Evolutionary conservation across 2,113 vertebrate species (phyloP).

Genomic region (Thinocorus orbignyianus): DNA sequence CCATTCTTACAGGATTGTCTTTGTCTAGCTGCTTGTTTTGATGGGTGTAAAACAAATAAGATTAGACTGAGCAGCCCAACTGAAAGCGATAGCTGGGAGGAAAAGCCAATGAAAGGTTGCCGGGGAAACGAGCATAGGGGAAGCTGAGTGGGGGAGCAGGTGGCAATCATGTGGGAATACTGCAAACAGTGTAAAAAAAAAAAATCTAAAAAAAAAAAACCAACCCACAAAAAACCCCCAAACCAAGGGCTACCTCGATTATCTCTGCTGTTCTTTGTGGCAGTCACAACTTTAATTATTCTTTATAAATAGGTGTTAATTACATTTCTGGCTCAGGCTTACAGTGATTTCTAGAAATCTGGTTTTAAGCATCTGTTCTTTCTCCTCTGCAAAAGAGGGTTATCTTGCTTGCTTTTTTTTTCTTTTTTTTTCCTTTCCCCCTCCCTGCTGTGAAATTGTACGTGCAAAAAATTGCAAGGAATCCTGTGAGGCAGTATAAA

Average conservation of each 20-base stretch:
- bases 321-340: slow-evolving; percentile 82
- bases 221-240: not conserved
- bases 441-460: slow-evolving; percentile 76
- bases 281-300: slow-evolving; percentile 87
- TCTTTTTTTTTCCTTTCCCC: not conserved
- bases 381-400: slow-evolving; percentile 66
- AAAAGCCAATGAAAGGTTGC: slow-evolving; percentile 90
- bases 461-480: slow-evolving; percentile 75
- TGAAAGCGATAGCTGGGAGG: slow-evolving; percentile 89
- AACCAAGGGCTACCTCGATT: slow-evolving; percentile 76
- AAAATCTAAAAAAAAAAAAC: slow-evolving; percentile 29
- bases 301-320: slow-evolving; percentile 87
- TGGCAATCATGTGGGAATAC: slow-evolving; percentile 88
- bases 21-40: slow-evolving; percentile 88
- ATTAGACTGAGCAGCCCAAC: slow-evolving; percentile 88
- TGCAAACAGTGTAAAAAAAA: slow-evolving; percentile 79
- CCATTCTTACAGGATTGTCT: slow-evolving; percentile 85
- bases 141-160: slow-evolving; percentile 87
- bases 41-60: slow-evolving; percentile 91
- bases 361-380: slow-evolving; percentile 83
- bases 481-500: slow-evolving; percentile 73
- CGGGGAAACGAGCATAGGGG: slow-evolving; percentile 87
- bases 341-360: slow-evolving; percentile 79
- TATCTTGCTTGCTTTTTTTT: slow-evolving; percentile 26
- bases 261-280: slow-evolving; percentile 83